These are phyloP conservation scores for Podocnemis expansa DNA, from an alignment of 2,113 vertebrate genomes.

Conservation along the genomic window DNA sequence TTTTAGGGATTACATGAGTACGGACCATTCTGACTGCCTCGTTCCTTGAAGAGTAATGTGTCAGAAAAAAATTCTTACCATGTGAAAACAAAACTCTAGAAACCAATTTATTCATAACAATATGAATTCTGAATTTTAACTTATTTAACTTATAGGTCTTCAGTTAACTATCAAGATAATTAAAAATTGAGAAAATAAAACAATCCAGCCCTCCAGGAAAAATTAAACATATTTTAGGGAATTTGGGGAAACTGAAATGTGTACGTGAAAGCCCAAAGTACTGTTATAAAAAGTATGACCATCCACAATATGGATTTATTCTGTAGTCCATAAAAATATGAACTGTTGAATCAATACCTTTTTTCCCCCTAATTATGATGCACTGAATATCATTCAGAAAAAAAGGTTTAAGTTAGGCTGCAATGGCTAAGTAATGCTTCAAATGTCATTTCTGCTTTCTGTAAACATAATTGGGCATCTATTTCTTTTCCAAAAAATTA, in stretches of 20 bases:
- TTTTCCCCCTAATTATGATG: constrained; percentile 19
- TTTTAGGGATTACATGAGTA: constrained; percentile 25
- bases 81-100: not conserved
- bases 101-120: not conserved
- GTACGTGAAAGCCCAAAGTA: not conserved
- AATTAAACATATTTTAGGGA: not conserved
- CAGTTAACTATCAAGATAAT: not conserved
- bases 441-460: constrained; percentile 56
- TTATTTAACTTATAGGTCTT: not conserved
- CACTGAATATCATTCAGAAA: constrained; percentile 35
- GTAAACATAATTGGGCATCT: constrained; percentile 45
- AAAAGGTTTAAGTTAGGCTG: constrained; percentile 25
- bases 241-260: not conserved
- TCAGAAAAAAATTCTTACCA: constrained; percentile 13
- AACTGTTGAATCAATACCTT: not conserved
- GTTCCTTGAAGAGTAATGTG: not conserved
- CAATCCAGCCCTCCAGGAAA: not conserved
- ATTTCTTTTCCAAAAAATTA: constrained; percentile 33
- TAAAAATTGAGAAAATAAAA: not conserved
- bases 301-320: not conserved
- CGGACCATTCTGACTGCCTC: not conserved
- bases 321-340: not conserved
- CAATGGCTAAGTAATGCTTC: constrained; percentile 42
- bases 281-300: not conserved
- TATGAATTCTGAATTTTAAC: constrained; percentile 3